Evolutionary conservation across 2,113 vertebrate species (phyloP).

Genomic region (Rhinogobius similis): DNA sequence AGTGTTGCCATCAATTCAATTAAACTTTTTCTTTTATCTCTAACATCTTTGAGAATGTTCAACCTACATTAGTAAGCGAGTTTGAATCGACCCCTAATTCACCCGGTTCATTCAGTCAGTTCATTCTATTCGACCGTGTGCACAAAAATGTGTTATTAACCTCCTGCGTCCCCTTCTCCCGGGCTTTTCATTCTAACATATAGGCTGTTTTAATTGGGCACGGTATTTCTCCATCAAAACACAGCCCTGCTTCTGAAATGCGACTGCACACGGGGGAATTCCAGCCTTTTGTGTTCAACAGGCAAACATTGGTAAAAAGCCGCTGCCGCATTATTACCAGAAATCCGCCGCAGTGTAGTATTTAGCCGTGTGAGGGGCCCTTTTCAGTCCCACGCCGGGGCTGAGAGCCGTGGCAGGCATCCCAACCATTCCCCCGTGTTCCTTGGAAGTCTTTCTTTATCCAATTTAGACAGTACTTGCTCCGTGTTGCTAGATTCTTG

Average conservation of each 20-base stretch:
- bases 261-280: constrained; percentile 69
- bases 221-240: constrained; percentile 38
- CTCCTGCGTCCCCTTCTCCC: not conserved
- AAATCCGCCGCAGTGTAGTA: too few species aligned
- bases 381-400: too few species aligned
- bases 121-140: not conserved
- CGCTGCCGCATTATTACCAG: too few species aligned
- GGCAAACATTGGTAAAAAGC: too few species aligned
- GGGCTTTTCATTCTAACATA: not conserved
- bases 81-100: not conserved
- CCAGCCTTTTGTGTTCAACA: constrained; percentile 50
- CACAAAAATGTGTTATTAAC: not conserved
- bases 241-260: constrained; percentile 49
- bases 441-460: constrained; percentile 55
- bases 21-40: too few species aligned
- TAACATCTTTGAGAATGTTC: too few species aligned
- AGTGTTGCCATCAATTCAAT: too few species aligned
- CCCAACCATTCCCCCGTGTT: constrained; percentile 46
- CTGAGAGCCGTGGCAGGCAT: constrained; percentile 1
- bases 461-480: constrained; percentile 30
- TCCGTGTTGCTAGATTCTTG: too few species aligned
- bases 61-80: too few species aligned
- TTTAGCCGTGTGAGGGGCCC: too few species aligned
- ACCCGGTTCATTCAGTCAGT: not conserved
- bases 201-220: constrained; percentile 58